phyloP scores from a whole-genome alignment of 2,113 vertebrate species.

The Paramormyrops kingsleyae region DNA sequence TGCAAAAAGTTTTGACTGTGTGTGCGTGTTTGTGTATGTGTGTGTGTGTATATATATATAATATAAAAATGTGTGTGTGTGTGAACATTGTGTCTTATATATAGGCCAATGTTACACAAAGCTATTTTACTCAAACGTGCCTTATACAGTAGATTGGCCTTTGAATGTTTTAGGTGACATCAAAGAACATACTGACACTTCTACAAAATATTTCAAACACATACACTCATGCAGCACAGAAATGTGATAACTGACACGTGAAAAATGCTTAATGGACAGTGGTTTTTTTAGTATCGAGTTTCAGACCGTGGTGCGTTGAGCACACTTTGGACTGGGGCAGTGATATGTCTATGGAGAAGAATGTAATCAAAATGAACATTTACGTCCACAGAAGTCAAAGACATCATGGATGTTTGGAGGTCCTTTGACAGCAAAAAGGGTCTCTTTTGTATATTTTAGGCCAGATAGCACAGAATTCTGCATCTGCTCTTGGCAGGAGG shows the following conservation, averaged over 20 bases:
- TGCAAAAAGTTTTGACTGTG: too few species aligned
- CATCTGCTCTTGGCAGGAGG: constrained; percentile 30
- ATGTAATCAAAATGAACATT: not conserved
- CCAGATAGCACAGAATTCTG: not conserved
- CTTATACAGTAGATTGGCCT: not conserved
- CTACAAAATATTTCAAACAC: not conserved
- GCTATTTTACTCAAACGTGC: not conserved
- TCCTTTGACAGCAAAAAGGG: not conserved
- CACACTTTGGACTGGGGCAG: not conserved
- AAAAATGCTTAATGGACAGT: not conserved
- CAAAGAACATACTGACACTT: not conserved
- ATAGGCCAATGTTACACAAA: not conserved
- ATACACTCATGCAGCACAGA: not conserved
- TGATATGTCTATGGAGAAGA: not conserved
- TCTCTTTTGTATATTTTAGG: constrained; percentile 3
- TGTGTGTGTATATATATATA: too few species aligned
- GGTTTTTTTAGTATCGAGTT: not conserved
- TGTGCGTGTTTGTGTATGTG: too few species aligned
- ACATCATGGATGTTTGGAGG: not conserved
- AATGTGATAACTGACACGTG: not conserved
- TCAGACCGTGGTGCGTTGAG: not conserved
- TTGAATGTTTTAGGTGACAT: not conserved
- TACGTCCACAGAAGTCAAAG: not conserved
- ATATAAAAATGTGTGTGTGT: too few species aligned
- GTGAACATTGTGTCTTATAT: not conserved